Base-by-base conservation (phyloP, 2,113 vertebrate species). In the Ictalurus furcatus region DNA sequence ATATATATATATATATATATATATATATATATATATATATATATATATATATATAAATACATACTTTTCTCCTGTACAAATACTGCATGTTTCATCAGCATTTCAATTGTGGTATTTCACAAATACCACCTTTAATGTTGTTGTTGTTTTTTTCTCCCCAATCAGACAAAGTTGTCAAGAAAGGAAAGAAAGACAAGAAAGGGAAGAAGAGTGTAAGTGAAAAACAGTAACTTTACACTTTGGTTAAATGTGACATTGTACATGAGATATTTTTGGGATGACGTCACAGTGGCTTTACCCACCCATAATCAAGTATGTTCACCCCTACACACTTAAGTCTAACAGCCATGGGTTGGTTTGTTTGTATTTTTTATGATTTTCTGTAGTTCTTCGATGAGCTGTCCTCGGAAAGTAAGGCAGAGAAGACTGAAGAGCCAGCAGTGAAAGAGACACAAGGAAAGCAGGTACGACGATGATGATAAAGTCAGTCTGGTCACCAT, bases 351-450 rank as follows among this genome's bases (percentile, higher is more conserved):
- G 23, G 30, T 37, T 25, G 63, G 14, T 1, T 59, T n/a, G 1
- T 30, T 37, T 30, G 11, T 48, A 48, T 12, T 30, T 71, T n/a
- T 23, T 61, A 7, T 34, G 12, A 2, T 88, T 71, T 17, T 69
- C 17, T 23, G 28, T 67, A 98, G 97, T 98, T 98, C 92, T 98
- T 98, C 85, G 97, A 98, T 89, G 97, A 98, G 56, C 94, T 98
- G 7, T 92, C 97, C 16, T 96, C 96, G n/a, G 97, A 96, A 34
- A 94, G 91, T 63, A 97, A 95, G 88, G 94, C 94, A 73, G 95
- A 96, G 9, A 96, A 94, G 78, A 93, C 89, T 0, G 95, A 96
- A 17, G 95, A 96, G 67, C 91, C 92, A 0, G 86, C 91, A 0
- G 94, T 92, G 0, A 96, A 94, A 91, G 96, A 96, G 6, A 92